Evolutionary conservation across 2,888 invertebrate genomes (phyloP), one percentile per base, ranked within the genome.

Genomic region (Chloroclystis v-ata): DNA sequence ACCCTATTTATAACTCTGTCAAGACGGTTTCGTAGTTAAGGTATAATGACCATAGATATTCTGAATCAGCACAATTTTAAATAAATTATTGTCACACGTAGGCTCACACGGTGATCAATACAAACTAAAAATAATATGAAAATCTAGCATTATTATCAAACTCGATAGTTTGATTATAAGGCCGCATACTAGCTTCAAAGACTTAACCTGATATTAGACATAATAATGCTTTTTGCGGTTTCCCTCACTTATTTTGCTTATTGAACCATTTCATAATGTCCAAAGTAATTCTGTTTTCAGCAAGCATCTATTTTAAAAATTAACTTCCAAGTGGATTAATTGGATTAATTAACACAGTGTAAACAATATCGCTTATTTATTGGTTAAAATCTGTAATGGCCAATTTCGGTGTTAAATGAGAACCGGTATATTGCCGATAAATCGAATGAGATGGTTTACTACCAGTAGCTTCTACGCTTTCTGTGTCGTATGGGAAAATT

Each of bases 371-470:
- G 60, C 57, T 63, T 61, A 48, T 60, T 59, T 65, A 61, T 65
- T 63, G 63, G 68, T 65, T 60, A 63, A 66, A 61, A 35, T 35
- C 32, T 57, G 49, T 54, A 52, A 59, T 51, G 50, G 49, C 49
- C 57, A 55, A 57, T 56, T 56, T 54, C 61, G 61, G 55, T 53
- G 61, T 52, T 49, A 60, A 59, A 62, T 65, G 61, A 59, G 57
- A 62, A 60, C 63, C 60, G 69, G 63, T 75, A 73, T 69, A 75
- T 69, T 65, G 63, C 54, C 64, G 57, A 72, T 72, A 73, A 71
- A 75, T 73, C 61, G 61, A 52, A 38, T 54, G 32, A 14, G n/a
- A 14, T 33, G 32, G 32, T 13, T 14, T n/a, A 33, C 32, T 14
- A 12, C 16, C 32, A 13, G n/a, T 33, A 14, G n/a, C 14, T n/a